Evolutionary conservation across 2,888 invertebrate genomes (phyloP), one percentile per base, ranked within the genome.

Genomic region (Bibio marci): DNA sequence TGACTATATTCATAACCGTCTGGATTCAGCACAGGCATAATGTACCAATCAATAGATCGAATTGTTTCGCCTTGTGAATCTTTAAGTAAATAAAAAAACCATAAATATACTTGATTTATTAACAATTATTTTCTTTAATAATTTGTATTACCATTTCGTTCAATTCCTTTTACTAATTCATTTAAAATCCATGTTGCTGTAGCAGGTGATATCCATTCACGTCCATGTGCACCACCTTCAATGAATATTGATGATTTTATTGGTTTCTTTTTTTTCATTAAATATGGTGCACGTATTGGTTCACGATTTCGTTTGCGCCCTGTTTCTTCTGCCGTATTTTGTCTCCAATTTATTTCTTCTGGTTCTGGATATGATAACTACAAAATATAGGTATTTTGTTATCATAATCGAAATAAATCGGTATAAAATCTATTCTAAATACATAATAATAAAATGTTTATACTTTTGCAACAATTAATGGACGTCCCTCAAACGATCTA

Each of bases 151-250:
- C 76, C 66, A 47, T 65, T 62, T 2, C 62, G 60, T 36, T 73
- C 66, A 47, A 71, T 67, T 42, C 74, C 71, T 47, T 69, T 73
- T n/a, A 78, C 68, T 26, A 80, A 57, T 40, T 77, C 70, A 45
- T 71, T 72, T 42, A 79, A 59, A 49, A 79, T 74, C 71, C 76
- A 81, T 15, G 78, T 74, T 30, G 78, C 73, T 1, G 77, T 75
- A 0, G 85, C 81, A 1, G 81, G 78, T 2, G 80, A 70, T 47
- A 85, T 80, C 85, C 85, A 85, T 59, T 85, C 85, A 48, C 76
- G 58, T 2, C 76, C 79, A 50, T 80, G 79, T 43, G 71, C 64
- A 1, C 86, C 85, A 10, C 78, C 83, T 51, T 87, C 87, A 26
- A 88, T 67, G 72, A 86, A 86, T 30, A 87, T 73, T 0, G 76